Evolutionary conservation across 2,888 invertebrate genomes (phyloP), one percentile per base, ranked within the genome.

Genomic region (Esperia sulphurella): DNA sequence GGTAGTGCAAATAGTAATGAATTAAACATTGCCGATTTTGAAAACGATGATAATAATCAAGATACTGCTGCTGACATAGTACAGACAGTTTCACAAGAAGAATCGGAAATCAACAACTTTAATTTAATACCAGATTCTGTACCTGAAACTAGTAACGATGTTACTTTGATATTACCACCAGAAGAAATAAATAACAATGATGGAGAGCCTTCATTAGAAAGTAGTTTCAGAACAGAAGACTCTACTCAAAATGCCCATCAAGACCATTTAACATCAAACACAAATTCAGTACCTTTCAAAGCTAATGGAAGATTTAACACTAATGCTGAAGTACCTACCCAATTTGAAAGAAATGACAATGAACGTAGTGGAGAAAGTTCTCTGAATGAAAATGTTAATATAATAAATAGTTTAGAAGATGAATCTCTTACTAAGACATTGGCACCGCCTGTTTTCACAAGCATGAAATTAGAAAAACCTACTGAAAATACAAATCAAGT

Each of bases 401-500:
- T n/a, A n/a, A n/a, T n/a, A 35, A 6, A 35, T 3, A n/a, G 10
- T n/a, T n/a, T n/a, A n/a, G n/a, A 35, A 6, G 35, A n/a, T n/a
- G 35, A 35, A 1, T n/a, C n/a, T n/a, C 9, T 35, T n/a, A n/a
- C 35, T 6, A n/a, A 10, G 1, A 35, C 35, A 2, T 31, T 31
- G n/a, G 35, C 3, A 35, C n/a, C 31, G 31, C 35, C n/a, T 3
- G 35, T n/a, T 31, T 31, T 9, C 10, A 31, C 10, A 5, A 10
- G 8, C 31, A 7, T 1, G 30, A 42, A 51, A 14, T 43, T 31
- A 43, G 47, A 41, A 21, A 38, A 49, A 30, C 43, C 38, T 45
- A 44, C 43, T 67, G 7, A 59, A 7, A 47, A 28, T 42, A 13
- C 45, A 31, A 46, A 37, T 14, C 9, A 44, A 14, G 21, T 66